Percentiles rank a stretch among this genome's conserved stretches.
Evolutionary conservation across 37 sponge, comb jelly and placozoan species (phyloP).

Genomic region (Cliona cf. orientalis): DNA sequence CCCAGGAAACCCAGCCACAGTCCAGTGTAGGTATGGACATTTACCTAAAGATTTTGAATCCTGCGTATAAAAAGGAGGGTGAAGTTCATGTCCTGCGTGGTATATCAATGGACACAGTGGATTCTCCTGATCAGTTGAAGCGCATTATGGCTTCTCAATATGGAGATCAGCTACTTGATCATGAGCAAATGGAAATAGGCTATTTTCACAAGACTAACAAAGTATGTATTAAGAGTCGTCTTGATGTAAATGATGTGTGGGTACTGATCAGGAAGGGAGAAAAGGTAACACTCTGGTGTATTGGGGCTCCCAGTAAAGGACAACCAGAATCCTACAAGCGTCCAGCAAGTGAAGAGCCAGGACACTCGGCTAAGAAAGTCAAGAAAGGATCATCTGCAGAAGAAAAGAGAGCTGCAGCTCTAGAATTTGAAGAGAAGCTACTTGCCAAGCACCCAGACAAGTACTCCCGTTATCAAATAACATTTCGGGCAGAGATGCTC

Average conservation of each 20-base stretch:
- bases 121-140: neutral
- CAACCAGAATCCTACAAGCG: neutral
- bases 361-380: neutral
- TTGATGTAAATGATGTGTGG: slow-evolving; percentile 7
- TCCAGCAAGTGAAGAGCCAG: neutral
- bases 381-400: neutral
- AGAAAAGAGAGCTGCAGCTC: neutral
- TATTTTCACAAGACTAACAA: neutral
- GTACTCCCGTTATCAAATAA: neutral
- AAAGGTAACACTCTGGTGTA: slow-evolving; percentile 2
- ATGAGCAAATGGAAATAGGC: neutral
- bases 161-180: neutral
- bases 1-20: too few species aligned
- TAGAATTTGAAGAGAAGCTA: neutral
- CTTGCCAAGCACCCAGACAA: neutral
- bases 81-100: neutral
- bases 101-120: neutral
- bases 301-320: neutral
- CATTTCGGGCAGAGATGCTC: neutral
- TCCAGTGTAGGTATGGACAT: too few species aligned
- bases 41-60: neutral
- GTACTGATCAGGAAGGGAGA: neutral
- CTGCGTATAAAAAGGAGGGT: neutral
- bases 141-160: neutral
- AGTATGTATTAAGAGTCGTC: neutral